Base-by-base conservation (phyloP, 2,888 invertebrate species). In the Erebia epiphron region DNA sequence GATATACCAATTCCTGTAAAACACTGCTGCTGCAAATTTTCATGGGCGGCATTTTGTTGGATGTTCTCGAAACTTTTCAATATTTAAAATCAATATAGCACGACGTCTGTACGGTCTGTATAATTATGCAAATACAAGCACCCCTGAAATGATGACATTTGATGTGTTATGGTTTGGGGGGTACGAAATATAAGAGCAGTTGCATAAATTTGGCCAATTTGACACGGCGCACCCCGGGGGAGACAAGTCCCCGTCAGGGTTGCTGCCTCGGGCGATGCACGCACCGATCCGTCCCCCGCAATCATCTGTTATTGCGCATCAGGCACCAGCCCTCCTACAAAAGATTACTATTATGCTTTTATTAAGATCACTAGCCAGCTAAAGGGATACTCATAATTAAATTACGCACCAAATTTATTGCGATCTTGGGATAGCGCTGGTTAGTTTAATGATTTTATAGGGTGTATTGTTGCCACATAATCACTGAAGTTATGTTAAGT, bases 191-290 rank as follows among this genome's bases (percentile, higher is more conserved):
- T 79, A 83, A 81, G 81, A 77, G 86, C 84, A 85, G 86, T 89
- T 88, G 92, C 91, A 92, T 92, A 91, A 91, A 92, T 92, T 92
- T 90, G 84, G 88, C 85, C 89, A 91, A 92, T 91, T 91, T 87
- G 89, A 87, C 86, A 88, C 86, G 88, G 83, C 84, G 81, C 75
- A 58, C 67, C 69, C 73, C 75, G 69, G 74, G 75, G 75, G 73
- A 74, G 74, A 72, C 68, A 69, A 61, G 62, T 56, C 54, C 52
- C 61, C 58, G 60, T 60, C 72, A 72, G 64, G 73, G 70, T 56
- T 69, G 68, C 67, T 54, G 68, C 76, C 75, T 52, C 57, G 60
- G 66, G 75, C 75, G 46, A 65, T 65, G 69, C 56, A 35, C 58
- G 71, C 69, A 62, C 56, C 71, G 74, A 71, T 56, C 72, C 70